Evolutionary conservation across 1,140 invertebrate species (phyloP), one percentile per base, ranked within the genome.

Genomic region (Leptopilina clavipes): DNA sequence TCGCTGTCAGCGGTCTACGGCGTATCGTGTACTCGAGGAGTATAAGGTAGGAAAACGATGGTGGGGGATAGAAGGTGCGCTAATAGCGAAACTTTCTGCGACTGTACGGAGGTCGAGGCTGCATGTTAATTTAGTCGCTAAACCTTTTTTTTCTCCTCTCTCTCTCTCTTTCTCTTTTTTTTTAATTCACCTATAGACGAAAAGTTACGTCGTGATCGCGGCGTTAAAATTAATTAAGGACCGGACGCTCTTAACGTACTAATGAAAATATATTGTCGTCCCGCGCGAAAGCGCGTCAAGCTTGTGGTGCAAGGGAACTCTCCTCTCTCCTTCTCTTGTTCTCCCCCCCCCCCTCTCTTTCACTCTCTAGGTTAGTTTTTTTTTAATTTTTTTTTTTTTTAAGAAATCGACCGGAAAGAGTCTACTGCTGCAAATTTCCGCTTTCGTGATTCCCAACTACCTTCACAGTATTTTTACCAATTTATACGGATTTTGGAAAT

Each of bases 231-330:
- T 76, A 76, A 76, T 76, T 70, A 76, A 76, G 71, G 71, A 59
- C 72, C 75, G 65, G 71, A 70, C 74, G 74, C 40, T 31, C 44
- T 40, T 70, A 54, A 71, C 74, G 70, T 54, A 37, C 70, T 75
- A 75, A 75, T 76, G 75, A 72, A 76, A 76, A 76, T 76, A 76
- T 76, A 76, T 76, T 59, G 71, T 56, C 75, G 75, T 72, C 71
- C 18, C 52, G 37, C 48, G 37, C 22, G 44, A 44, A 56, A 54
- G 44, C 18, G 70, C 25, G 70, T 54, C 22, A 25, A 44, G 45
- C 59, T 74, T 52, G 43, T 48, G 71, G 43, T 70, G 72, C 72
- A 54, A 31, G 19, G 14, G n/a, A 78, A 75, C 73, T 73, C 19
- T 72, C 40, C 45, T 43, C 17, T 11, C 25, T 70, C 75, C 5